Evolutionary conservation across 2,797 vertebrate genomes (phyloP).

Genomic region (Hypotaenidia philippensis): DNA sequence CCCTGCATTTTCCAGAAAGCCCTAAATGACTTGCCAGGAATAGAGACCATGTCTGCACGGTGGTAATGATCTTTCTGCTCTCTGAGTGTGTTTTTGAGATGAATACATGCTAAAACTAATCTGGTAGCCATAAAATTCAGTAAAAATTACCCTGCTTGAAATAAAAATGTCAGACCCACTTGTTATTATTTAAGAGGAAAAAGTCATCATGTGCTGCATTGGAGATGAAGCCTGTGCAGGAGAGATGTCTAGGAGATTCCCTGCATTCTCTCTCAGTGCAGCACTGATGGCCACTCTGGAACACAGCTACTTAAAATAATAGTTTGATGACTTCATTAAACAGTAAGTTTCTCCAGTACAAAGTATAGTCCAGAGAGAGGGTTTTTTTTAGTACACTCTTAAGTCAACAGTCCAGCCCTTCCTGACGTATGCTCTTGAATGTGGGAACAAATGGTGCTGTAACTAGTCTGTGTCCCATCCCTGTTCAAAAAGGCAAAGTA

Average conservation of each 20-base stretch:
- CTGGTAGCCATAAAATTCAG: constrained; percentile 2
- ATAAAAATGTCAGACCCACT: not conserved
- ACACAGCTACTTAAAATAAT: constrained; percentile 5
- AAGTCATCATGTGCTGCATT: not conserved
- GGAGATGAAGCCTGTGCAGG: not conserved
- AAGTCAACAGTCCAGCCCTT: not conserved
- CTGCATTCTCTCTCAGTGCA: not conserved
- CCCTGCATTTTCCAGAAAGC: not conserved
- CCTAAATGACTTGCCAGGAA: not conserved
- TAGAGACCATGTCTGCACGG: not conserved
- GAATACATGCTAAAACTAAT: constrained; percentile 6
- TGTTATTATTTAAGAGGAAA: constrained; percentile 4
- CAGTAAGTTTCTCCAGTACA: not conserved
- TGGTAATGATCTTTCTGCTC: not conserved
- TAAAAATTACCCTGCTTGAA: not conserved
- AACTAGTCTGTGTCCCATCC: not conserved
- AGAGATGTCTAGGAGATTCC: not conserved
- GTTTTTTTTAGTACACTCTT: not conserved
- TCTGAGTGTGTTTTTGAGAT: not conserved
- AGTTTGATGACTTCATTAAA: constrained; percentile 16
- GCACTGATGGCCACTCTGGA: not conserved
- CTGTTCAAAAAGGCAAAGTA: not conserved
- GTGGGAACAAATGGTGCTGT: not conserved
- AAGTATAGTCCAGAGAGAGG: not conserved
- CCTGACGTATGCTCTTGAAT: not conserved